Percentiles rank a stretch among this genome's conserved stretches.
These are phyloP conservation scores for Phylloscopus whistleri DNA, from an alignment of 2,113 vertebrate species.

Conservation along the genomic window DNA sequence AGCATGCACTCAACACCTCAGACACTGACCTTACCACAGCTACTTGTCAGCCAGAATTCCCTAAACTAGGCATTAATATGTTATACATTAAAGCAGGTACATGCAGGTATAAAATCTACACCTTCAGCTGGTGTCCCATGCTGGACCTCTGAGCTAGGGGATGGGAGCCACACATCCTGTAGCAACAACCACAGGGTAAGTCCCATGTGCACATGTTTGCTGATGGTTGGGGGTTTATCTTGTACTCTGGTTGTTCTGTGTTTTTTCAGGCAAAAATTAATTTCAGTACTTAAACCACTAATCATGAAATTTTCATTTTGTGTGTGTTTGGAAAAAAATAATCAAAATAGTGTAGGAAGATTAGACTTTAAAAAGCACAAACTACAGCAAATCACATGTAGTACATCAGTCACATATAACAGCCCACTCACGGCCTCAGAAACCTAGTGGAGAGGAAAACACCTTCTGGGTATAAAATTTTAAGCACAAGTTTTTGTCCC, in stretches of 20 bases:
- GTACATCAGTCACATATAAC: not conserved
- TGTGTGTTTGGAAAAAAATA: not conserved
- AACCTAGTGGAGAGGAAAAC: not conserved
- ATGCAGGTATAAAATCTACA: not conserved
- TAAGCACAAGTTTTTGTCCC: not conserved
- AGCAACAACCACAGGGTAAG: not conserved
- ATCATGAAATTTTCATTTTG: not conserved
- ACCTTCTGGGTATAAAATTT: not conserved
- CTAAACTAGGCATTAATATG: not conserved
- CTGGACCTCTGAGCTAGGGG: not conserved
- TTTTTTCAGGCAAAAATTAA: not conserved
- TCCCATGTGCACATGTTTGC: accelerated
- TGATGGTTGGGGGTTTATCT: not conserved
- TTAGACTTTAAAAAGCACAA: not conserved
- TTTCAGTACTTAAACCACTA: not conserved
- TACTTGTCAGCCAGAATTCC: not conserved
- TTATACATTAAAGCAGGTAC: not conserved
- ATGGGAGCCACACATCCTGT: not conserved
- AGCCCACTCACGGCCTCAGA: not conserved
- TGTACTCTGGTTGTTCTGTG: not conserved
- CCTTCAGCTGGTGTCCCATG: not conserved
- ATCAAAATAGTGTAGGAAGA: not conserved
- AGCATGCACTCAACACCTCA: not conserved
- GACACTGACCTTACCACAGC: not conserved
- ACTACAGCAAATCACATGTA: not conserved